Conservation (phyloP, 2,888 invertebrate species). For the Hydraecia micacea region DNA sequence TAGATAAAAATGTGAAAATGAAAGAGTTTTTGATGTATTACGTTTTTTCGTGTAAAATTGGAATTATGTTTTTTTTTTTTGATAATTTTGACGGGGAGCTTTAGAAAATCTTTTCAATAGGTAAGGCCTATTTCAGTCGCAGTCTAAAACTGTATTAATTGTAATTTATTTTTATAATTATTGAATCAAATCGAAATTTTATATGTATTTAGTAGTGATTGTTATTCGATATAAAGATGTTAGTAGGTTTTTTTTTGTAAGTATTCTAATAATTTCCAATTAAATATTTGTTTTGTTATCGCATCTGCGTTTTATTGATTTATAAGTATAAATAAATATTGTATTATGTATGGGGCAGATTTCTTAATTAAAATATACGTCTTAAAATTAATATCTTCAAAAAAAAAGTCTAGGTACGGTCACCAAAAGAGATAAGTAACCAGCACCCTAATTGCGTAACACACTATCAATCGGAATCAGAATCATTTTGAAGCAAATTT, state of each 20-base stretch:
- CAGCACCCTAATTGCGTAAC: no score
- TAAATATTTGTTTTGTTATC: constrained; percentile 28
- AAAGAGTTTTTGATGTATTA: no score
- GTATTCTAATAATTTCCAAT: constrained; percentile 22
- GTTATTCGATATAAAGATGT: background rate
- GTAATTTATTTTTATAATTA: constrained; percentile 19
- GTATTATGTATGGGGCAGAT: no score
- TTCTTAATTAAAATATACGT: no score
- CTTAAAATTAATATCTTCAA: no score
- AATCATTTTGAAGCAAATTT: no score
- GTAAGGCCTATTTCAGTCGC: background rate
- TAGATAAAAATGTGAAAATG: background rate
- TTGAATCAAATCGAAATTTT: constrained; percentile 3
- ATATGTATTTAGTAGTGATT: background rate
- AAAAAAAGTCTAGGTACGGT: no score
- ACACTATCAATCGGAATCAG: no score
- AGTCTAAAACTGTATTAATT: background rate
- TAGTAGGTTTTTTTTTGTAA: constrained; percentile 9
- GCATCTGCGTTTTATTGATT: constrained; percentile 6
- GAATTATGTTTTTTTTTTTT: background rate
- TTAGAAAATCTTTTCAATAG: background rate
- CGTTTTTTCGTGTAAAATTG: no score
- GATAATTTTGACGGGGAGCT: background rate
- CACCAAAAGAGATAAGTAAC: no score
- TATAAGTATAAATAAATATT: background rate